Percentiles rank a stretch among this genome's conserved stretches.
Evolutionary conservation across 2,888 invertebrate species (phyloP).

Genomic region (Baccha elongata): DNA sequence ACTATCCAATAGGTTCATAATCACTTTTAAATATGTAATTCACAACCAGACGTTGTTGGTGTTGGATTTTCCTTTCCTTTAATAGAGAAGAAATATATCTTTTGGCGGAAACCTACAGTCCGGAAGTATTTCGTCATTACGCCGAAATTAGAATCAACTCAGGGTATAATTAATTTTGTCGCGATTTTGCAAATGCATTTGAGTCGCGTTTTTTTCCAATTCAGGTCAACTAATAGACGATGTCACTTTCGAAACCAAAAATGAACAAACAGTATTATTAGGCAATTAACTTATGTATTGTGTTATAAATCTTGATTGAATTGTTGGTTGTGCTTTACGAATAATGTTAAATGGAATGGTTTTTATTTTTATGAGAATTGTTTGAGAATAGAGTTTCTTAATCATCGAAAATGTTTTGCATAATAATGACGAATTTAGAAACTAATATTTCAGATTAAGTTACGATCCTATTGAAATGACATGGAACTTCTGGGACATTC

Average conservation of each 20-base stretch:
- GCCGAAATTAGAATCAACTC: conserved; percentile 68
- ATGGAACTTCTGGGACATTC: too few relatives aligned
- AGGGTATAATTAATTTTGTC: conserved; percentile 66
- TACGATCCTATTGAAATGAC: too few relatives aligned
- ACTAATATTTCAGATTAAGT: too few relatives aligned
- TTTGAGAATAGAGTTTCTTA: too few relatives aligned
- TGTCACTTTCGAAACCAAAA: conserved; percentile 26
- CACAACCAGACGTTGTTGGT: conserved; percentile 55
- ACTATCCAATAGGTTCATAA: conserved; percentile 45
- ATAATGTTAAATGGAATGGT: too few relatives aligned
- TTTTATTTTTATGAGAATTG: too few relatives aligned
- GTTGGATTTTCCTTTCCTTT: conserved; percentile 5
- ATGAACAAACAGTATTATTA: conserved; percentile 2
- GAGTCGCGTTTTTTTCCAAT: conserved; percentile 40
- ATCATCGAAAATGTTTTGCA: too few relatives aligned
- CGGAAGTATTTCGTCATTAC: conserved; percentile 67
- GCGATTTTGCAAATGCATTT: conserved; percentile 62
- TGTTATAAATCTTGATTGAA: too few relatives aligned
- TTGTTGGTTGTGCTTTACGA: too few relatives aligned
- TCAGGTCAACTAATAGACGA: conserved; percentile 48
- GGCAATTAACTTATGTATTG: conserved; percentile 50
- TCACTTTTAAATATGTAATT: conserved; percentile 66
- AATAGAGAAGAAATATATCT: background rate
- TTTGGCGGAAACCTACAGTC: conserved; percentile 31
- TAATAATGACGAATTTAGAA: too few relatives aligned